A percentile compares a stretch with the other conserved stretches of the same genome.
Evolutionary conservation across 2,888 invertebrate species (phyloP).

Genomic region (Anaspis maculata): DNA sequence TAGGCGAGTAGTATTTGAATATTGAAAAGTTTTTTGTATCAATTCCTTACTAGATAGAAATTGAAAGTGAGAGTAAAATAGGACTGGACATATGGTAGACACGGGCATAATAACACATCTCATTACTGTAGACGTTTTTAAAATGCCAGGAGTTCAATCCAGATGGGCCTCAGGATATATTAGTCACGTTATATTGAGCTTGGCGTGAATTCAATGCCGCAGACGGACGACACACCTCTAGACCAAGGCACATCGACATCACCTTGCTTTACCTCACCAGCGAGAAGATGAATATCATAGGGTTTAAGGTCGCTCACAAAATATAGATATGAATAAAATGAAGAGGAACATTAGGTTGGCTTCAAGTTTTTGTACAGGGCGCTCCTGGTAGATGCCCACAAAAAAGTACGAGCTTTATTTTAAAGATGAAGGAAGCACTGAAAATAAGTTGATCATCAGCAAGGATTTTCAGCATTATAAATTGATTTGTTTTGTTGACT

Average conservation of each 20-base stretch:
- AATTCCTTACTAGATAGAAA: too few relatives aligned
- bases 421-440: too few relatives aligned
- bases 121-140: slow-evolving; percentile 11
- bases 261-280: background rate
- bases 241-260: slow-evolving; percentile 15
- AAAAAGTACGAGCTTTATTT: too few relatives aligned
- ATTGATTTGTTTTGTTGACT: too few relatives aligned
- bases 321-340: too few relatives aligned
- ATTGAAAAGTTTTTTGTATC: too few relatives aligned
- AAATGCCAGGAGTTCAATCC: slow-evolving; percentile 27
- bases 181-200: slow-evolving; percentile 41
- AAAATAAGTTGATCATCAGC: too few relatives aligned
- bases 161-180: slow-evolving; percentile 40
- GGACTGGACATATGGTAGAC: slow-evolving; percentile 4
- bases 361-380: too few relatives aligned
- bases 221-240: slow-evolving; percentile 29
- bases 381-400: too few relatives aligned
- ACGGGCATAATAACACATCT: slow-evolving; percentile 3
- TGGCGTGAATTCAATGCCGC: slow-evolving; percentile 41
- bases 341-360: too few relatives aligned
- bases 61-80: slow-evolving; percentile 10
- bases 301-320: background rate
- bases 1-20: background rate
- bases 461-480: too few relatives aligned
- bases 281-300: background rate